These are phyloP conservation scores for Pelusios castaneus DNA, from an alignment of 2,113 vertebrate species.

Conservation along the genomic window DNA sequence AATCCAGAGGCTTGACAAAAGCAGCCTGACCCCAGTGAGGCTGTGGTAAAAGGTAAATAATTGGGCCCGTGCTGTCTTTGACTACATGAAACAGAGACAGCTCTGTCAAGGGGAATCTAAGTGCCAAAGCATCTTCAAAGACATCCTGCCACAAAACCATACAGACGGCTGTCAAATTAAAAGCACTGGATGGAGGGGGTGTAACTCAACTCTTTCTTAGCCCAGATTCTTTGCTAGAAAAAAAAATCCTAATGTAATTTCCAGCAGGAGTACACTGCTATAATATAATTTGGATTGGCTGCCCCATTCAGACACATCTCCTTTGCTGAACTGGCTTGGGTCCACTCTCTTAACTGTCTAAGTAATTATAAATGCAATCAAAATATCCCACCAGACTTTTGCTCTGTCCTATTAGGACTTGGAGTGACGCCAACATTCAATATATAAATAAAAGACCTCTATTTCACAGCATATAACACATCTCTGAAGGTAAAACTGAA, in stretches of 20 bases:
- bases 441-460: constrained; percentile 19
- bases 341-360: constrained; percentile 33
- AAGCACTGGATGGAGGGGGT: constrained; percentile 47
- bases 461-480: background rate
- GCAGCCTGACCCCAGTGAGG: background rate
- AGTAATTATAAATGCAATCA: constrained; percentile 48
- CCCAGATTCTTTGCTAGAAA: constrained; percentile 48
- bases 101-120: background rate
- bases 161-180: constrained; percentile 59
- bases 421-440: constrained; percentile 11
- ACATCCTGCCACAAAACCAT: constrained; percentile 32
- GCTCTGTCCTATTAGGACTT: background rate
- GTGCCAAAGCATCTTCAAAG: background rate
- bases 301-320: constrained; percentile 38
- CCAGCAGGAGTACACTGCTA: constrained; percentile 57
- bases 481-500: background rate
- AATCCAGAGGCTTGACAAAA: background rate
- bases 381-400: constrained; percentile 30
- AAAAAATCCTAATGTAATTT: constrained; percentile 59
- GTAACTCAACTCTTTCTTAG: constrained; percentile 72
- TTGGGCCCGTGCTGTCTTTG: background rate
- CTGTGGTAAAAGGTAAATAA: background rate
- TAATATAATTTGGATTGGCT: constrained; percentile 80
- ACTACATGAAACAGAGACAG: background rate
- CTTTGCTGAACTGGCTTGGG: constrained; percentile 42